phyloP scores from a whole-genome alignment of 2,113 vertebrate genomes.

The Astatotilapia flaviijosephi region DNA sequence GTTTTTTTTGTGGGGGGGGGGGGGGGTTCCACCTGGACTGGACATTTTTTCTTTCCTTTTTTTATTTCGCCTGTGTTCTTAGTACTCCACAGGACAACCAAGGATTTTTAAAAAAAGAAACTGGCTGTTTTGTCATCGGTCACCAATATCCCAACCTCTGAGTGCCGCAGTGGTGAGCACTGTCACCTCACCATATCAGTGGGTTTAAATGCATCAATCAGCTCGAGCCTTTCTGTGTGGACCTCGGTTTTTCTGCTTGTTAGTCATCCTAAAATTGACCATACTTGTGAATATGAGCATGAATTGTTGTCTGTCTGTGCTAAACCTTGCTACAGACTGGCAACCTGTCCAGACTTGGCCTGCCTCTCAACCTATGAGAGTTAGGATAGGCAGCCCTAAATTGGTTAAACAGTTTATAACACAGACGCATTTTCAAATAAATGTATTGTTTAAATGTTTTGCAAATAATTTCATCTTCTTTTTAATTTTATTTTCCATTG shows the following conservation, averaged over 20 bases:
- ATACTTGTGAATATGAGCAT: neutral
- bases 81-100: neutral
- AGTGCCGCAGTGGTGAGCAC: neutral
- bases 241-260: neutral
- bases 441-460: neutral
- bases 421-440: neutral
- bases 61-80: neutral
- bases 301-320: neutral
- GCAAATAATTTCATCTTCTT: neutral
- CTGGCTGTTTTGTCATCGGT: neutral
- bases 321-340: neutral
- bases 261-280: neutral
- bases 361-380: neutral
- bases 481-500: neutral
- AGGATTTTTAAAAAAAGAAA: neutral
- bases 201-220: neutral
- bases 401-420: neutral
- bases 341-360: neutral
- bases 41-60: neutral
- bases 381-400: neutral
- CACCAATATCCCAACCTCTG: neutral
- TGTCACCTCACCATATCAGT: neutral
- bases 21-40: accelerated
- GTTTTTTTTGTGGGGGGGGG: too few species aligned
- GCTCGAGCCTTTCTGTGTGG: neutral